These are phyloP conservation scores for Paraescarpia echinospica DNA, from an alignment of 1,140 invertebrate genomes.

Conservation along the genomic window DNA sequence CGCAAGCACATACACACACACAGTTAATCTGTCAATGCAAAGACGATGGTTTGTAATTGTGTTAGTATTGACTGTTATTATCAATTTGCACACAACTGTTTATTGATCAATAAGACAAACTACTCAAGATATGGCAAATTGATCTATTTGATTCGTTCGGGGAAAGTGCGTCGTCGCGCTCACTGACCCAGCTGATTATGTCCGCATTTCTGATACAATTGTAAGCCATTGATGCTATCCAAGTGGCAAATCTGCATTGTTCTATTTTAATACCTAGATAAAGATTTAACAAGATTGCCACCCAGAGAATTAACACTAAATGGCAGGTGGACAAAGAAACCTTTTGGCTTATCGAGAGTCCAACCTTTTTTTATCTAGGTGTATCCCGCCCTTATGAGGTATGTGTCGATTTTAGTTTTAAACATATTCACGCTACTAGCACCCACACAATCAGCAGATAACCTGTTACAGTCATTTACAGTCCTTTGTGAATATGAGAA, in stretches of 20 bases:
- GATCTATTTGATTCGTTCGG: neutral
- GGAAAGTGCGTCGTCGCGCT: neutral
- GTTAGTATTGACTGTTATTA: neutral
- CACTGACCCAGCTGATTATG: neutral
- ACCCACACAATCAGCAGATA: too few relatives aligned
- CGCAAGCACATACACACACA: too few relatives aligned
- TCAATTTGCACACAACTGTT: neutral
- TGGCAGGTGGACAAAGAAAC: too few relatives aligned
- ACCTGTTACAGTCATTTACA: too few relatives aligned
- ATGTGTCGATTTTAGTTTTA: too few relatives aligned
- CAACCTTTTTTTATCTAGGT: too few relatives aligned
- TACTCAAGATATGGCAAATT: neutral
- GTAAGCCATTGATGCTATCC: neutral
- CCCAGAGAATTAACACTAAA: too few relatives aligned
- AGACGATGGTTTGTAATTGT: neutral
- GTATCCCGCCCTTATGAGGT: too few relatives aligned
- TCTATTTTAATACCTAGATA: neutral
- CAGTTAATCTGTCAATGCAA: neutral
- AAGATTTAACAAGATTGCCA: too few relatives aligned
- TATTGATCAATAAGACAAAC: neutral
- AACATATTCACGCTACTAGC: too few relatives aligned
- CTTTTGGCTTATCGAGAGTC: too few relatives aligned
- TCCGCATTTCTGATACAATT: neutral
- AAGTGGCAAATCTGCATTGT: neutral
- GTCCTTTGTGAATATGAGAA: too few relatives aligned